Evolutionary conservation across 2,113 vertebrate species (phyloP), one percentile per base, ranked within the genome.

Genomic region (Lonchura striata): DNA sequence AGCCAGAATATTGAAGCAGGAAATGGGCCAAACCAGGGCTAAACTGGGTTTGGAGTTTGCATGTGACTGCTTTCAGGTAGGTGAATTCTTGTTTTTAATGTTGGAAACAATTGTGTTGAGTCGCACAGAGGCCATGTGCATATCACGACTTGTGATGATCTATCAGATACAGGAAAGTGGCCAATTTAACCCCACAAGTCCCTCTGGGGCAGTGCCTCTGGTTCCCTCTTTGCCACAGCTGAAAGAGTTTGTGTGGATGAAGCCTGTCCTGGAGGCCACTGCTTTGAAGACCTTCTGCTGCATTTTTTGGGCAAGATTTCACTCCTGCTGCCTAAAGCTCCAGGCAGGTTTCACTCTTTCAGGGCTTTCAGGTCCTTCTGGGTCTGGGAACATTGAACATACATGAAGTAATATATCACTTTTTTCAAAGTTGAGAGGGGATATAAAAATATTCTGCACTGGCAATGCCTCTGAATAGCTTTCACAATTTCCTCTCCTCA

Each of bases 391-490:
- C 17, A 14, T 0, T n/a, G 84, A 91, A 66, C 90, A 54, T 13
- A 49, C 30, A 41, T 59, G 60, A 88, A 95, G 47, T 5, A 54
- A 78, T 59, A 11, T 5, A 78, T 46, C 21, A 5, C 69, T 78
- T 71, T 47, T 27, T 89, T 95, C 81, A 37, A 60, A 75, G 50
- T 17, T 28, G 56, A 85, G 81, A 75, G 56, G 56, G 15, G 61
- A 59, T 82, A 52, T 68, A 96, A 95, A 94, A 94, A 94, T 91
- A 66, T 20, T 68, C 87, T 68, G 52, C 24, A 6, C 82, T 68
- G 90, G 83, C 92, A 68, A 3, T 82, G 84, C 19, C 84, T 96
- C 44, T n/a, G 86, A 96, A 82, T 39, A 91, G 74, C 90, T 96
- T 87, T 95, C 78, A 79, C 92, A 87, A 79, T 75, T 96, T 87